A percentile compares a stretch with the other conserved stretches of the same genome.
phyloP scores from a whole-genome alignment of 1,140 invertebrate genomes.

The Drosophila jambulina region DNA sequence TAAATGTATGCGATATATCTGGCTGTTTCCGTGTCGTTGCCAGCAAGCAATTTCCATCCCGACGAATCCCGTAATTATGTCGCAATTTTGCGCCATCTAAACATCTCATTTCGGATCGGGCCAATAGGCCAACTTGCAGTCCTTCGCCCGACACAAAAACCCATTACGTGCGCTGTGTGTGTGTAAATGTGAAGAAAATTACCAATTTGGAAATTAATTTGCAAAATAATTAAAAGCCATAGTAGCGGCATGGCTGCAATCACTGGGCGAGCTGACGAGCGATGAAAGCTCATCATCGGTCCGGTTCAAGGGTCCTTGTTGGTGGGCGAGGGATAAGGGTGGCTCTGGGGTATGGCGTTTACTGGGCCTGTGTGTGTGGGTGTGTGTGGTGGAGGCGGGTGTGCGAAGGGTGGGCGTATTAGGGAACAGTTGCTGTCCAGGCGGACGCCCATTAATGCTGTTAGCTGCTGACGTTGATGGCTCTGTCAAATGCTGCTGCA shows the following conservation, averaged over 20 bases:
- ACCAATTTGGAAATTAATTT: slow-evolving; percentile 83
- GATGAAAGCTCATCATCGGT: slow-evolving; percentile 66
- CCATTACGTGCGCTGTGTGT: slow-evolving; percentile 50
- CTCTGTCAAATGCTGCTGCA: slow-evolving; percentile 81
- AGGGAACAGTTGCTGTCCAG: slow-evolving; percentile 34
- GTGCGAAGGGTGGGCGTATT: slow-evolving; percentile 7
- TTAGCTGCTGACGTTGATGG: slow-evolving; percentile 83
- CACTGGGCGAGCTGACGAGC: slow-evolving; percentile 16
- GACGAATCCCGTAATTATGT: slow-evolving; percentile 36
- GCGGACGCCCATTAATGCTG: slow-evolving; percentile 74
- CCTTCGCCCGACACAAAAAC: slow-evolving; percentile 60
- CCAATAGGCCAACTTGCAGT: slow-evolving; percentile 61
- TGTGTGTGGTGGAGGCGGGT: no score
- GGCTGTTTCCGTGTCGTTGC: slow-evolving; percentile 1
- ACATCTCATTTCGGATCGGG: slow-evolving; percentile 33
- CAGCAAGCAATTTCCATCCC: slow-evolving; percentile 28
- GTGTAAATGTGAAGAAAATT: slow-evolving; percentile 79
- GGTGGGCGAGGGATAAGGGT: neutral
- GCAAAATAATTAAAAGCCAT: slow-evolving; percentile 83
- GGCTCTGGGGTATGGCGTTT: neutral
- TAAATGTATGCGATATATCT: slow-evolving; percentile 25
- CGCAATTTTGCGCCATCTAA: slow-evolving; percentile 39
- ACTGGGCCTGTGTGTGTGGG: neutral
- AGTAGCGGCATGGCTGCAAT: slow-evolving; percentile 38
- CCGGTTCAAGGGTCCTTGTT: slow-evolving; percentile 27